phyloP scores from a whole-genome alignment of 2,797 vertebrate genomes.

The Hyperoplus immaculatus region DNA sequence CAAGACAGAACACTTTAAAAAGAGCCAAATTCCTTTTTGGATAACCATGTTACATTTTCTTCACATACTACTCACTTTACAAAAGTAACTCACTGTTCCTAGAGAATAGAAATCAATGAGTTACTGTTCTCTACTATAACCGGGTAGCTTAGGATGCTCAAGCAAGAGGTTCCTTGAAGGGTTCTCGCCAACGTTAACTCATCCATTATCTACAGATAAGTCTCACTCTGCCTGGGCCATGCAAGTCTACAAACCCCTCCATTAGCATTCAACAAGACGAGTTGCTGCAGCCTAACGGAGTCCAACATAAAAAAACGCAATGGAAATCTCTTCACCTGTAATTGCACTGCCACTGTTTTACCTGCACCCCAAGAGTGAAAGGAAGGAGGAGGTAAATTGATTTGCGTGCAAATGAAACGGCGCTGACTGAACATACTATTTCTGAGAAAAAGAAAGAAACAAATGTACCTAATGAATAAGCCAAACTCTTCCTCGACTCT shows the following conservation, averaged over 20 bases:
- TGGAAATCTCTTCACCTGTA: conserved; percentile 58
- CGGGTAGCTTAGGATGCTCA: conserved; percentile 15
- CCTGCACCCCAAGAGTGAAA: conserved; percentile 48
- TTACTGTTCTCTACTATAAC: conserved; percentile 32
- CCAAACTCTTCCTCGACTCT: conserved; percentile 62
- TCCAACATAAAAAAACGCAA: conserved; percentile 46
- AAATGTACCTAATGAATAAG: conserved; percentile 64
- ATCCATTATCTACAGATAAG: conserved; percentile 72
- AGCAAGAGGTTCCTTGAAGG: conserved; percentile 35
- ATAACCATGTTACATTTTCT: not conserved
- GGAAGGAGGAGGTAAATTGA: conserved; percentile 44
- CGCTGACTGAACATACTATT: conserved; percentile 48
- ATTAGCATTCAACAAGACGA: conserved; percentile 67
- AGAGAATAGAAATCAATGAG: conserved; percentile 16
- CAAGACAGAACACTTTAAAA: not conserved
- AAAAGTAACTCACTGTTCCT: not conserved
- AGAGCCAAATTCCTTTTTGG: not conserved
- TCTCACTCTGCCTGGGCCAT: conserved; percentile 21
- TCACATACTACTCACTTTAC: conserved; percentile 10
- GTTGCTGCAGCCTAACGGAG: conserved; percentile 41
- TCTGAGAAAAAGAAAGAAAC: conserved; percentile 20
- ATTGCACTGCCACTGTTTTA: conserved; percentile 59
- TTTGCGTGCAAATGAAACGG: conserved; percentile 67
- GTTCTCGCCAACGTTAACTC: conserved; percentile 56
- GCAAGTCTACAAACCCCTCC: conserved; percentile 27